Percentiles rank a stretch among this genome's conserved stretches.
Evolutionary conservation across 2,113 vertebrate genomes (phyloP).

Genomic region (Cyphomyrus discorhynchus): DNA sequence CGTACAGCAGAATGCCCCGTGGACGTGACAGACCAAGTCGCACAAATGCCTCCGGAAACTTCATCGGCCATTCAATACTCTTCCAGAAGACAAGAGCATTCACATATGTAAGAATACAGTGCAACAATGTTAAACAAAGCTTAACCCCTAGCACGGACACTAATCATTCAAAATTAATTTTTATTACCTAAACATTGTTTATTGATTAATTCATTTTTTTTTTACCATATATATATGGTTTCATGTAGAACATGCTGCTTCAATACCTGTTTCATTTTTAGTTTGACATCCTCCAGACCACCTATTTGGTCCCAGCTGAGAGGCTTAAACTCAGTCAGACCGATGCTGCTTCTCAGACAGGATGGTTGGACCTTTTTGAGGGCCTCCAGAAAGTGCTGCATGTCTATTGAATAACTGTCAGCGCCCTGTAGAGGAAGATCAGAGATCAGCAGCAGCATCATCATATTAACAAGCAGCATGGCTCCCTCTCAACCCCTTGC

Average conservation of each 20-base stretch:
- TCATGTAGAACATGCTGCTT: neutral
- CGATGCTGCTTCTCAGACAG: slow-evolving; percentile 72
- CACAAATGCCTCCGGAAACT: slow-evolving; percentile 74
- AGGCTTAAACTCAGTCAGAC: slow-evolving; percentile 68
- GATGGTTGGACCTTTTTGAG: slow-evolving; percentile 78
- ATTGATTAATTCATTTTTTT: neutral
- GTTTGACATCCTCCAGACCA: slow-evolving; percentile 85
- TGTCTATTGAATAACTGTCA: slow-evolving; percentile 43
- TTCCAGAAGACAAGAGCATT: slow-evolving; percentile 42
- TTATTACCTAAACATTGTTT: neutral
- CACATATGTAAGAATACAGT: neutral
- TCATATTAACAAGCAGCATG: neutral
- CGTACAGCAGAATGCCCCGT: slow-evolving; percentile 80
- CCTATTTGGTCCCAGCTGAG: slow-evolving; percentile 85
- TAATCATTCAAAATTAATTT: neutral
- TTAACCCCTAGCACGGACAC: neutral
- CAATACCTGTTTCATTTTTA: slow-evolving; percentile 80
- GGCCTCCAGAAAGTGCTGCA: slow-evolving; percentile 72
- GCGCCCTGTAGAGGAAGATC: slow-evolving; percentile 53
- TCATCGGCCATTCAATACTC: slow-evolving; percentile 92
- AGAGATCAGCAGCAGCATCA: neutral
- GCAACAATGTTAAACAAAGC: neutral
- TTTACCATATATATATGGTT: neutral
- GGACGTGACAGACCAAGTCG: slow-evolving; percentile 78
- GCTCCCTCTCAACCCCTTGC: neutral